phyloP scores from a whole-genome alignment of 2,113 vertebrate genomes.

The Danio rerio region DNA sequence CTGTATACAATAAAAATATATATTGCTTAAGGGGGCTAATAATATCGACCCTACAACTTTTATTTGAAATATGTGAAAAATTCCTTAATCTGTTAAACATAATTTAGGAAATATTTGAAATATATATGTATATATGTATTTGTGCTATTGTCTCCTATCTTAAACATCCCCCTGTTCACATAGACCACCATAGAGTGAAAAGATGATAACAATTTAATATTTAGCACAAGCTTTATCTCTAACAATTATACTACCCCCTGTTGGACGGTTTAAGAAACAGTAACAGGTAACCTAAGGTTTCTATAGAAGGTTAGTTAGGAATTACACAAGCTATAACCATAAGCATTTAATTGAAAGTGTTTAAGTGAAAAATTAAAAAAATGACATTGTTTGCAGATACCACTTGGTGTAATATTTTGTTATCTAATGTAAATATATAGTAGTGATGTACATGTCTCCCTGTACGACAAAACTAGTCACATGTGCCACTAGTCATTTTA shows the following conservation, averaged over 20 bases:
- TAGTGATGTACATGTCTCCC: too few species aligned
- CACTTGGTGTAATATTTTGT: not conserved
- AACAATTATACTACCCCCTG: conserved; percentile 47
- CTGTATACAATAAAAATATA: too few species aligned
- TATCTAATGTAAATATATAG: not conserved
- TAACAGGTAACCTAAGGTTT: conserved; percentile 4
- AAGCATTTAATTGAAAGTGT: not conserved
- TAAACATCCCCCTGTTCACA: not conserved
- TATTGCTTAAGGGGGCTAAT: too few species aligned
- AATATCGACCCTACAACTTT: too few species aligned
- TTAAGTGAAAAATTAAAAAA: not conserved
- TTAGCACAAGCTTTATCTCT: not conserved
- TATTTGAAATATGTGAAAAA: too few species aligned
- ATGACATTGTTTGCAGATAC: not conserved
- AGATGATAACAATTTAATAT: not conserved
- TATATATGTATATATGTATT: not conserved
- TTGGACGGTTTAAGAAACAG: conserved; percentile 34
- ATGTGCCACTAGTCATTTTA: too few species aligned
- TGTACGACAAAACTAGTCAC: not conserved
- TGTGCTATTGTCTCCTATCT: not conserved
- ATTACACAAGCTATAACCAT: not conserved
- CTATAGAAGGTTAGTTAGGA: not conserved
- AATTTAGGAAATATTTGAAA: too few species aligned
- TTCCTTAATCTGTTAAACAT: too few species aligned
- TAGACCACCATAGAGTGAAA: conserved; percentile 29